phyloP scores from a whole-genome alignment of 2,797 vertebrate species.

The Apodemus agrarius region DNA sequence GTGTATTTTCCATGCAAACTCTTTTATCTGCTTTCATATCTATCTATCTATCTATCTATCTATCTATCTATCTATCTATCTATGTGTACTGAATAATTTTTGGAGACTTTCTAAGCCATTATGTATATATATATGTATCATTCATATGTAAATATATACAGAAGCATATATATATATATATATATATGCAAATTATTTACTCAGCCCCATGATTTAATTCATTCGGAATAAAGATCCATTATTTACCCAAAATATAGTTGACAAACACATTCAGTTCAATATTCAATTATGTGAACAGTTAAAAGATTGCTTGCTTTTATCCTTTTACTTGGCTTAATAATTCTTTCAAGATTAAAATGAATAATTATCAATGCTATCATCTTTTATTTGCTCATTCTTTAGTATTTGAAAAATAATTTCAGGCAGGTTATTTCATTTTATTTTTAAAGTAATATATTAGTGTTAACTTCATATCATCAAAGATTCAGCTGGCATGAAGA shows the following conservation, averaged over 20 bases:
- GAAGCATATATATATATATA: too few species aligned
- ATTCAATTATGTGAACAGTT: background rate
- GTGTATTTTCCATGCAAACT: background rate
- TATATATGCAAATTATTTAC: background rate
- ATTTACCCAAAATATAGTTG: constrained; percentile 25
- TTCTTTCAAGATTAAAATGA: constrained; percentile 43
- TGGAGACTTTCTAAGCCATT: background rate
- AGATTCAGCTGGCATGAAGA: background rate
- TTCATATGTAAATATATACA: background rate
- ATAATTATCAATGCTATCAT: background rate
- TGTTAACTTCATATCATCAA: background rate
- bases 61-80: too few species aligned
- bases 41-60: too few species aligned
- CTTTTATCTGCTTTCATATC: background rate
- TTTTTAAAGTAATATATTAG: constrained; percentile 27
- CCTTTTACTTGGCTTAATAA: background rate
- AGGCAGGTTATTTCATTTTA: background rate
- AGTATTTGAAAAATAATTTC: background rate
- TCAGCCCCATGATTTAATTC: background rate
- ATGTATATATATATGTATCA: background rate
- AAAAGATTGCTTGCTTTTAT: background rate
- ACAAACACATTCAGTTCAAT: background rate
- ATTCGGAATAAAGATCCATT: background rate
- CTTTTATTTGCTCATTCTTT: constrained; percentile 16
- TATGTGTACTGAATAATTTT: background rate